A percentile compares a stretch with the other conserved stretches of the same genome.
phyloP scores from a whole-genome alignment of 1,140 invertebrate species.

The Leucophenga varia region DNA sequence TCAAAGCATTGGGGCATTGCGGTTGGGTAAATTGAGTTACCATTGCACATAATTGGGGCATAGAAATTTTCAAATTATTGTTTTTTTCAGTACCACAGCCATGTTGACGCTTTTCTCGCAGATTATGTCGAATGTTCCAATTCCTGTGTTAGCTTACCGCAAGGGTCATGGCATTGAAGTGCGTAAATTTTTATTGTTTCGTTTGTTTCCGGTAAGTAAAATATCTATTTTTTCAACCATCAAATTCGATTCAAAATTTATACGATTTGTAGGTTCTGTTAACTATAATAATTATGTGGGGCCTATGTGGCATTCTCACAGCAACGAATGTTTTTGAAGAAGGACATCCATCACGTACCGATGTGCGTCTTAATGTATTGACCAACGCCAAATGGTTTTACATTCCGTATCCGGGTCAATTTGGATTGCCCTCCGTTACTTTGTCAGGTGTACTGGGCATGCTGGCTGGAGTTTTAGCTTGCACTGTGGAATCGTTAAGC shows the following conservation, averaged over 20 bases:
- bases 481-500: constrained; percentile 83
- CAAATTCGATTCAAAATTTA: constrained; percentile 1
- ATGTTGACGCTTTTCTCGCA: constrained; percentile 82
- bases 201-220: constrained; percentile 75
- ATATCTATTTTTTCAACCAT: constrained; percentile 9
- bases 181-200: constrained; percentile 73
- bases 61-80: constrained; percentile 6
- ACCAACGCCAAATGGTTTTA: constrained; percentile 78
- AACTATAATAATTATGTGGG: constrained; percentile 80
- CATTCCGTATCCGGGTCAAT: constrained; percentile 86
- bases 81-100: constrained; percentile 71
- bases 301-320: constrained; percentile 74
- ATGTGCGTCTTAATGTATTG: constrained; percentile 73
- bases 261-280: constrained; percentile 68
- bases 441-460: constrained; percentile 72
- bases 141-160: constrained; percentile 66
- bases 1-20: constrained; percentile 81
- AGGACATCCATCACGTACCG: constrained; percentile 75
- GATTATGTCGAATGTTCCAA: constrained; percentile 69
- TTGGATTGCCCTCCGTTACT: constrained; percentile 77
- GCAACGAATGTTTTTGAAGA: constrained; percentile 64
- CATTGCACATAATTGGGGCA: background rate
- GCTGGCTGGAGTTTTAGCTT: constrained; percentile 80
- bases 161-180: constrained; percentile 63
- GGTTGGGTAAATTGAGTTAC: constrained; percentile 62